A percentile compares a stretch with the other conserved stretches of the same genome.
These are phyloP conservation scores for Cheilosia vulpina DNA, from an alignment of 2,888 invertebrate species.

Conservation along the genomic window DNA sequence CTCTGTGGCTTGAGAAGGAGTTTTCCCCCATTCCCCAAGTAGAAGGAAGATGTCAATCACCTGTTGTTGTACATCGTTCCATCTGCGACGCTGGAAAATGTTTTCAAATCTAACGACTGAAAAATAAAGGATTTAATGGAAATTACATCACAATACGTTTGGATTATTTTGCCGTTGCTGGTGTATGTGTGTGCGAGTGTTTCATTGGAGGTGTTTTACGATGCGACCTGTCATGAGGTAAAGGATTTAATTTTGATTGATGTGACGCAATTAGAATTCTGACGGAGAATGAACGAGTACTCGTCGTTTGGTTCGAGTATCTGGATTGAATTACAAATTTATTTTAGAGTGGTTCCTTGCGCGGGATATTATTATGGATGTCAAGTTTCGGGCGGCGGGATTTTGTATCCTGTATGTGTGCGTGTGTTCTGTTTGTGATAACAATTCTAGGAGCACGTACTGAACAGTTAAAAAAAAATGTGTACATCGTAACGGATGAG, in stretches of 20 bases:
- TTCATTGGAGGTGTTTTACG: constrained; percentile 25
- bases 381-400: constrained; percentile 51
- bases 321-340: constrained; percentile 72
- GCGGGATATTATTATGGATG: constrained; percentile 61
- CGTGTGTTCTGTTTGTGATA: constrained; percentile 18
- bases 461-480: background rate
- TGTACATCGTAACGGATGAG: constrained; percentile 24
- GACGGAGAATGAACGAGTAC: constrained; percentile 43
- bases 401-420: constrained; percentile 46
- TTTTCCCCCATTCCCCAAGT: constrained; percentile 12
- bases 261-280: constrained; percentile 71
- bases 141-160: constrained; percentile 23
- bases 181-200: background rate
- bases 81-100: constrained; percentile 7
- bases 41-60: constrained; percentile 67
- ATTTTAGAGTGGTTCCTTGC: constrained; percentile 31
- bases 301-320: constrained; percentile 33
- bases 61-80: constrained; percentile 54
- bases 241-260: constrained; percentile 72
- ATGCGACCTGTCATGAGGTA: constrained; percentile 22
- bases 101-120: constrained; percentile 19
- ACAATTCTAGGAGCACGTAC: constrained; percentile 48
- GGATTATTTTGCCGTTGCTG: background rate
- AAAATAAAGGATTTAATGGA: constrained; percentile 53
- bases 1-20: constrained; percentile 28